These are phyloP conservation scores for Cydia splendana DNA, from an alignment of 1,140 invertebrate genomes.

Conservation along the genomic window DNA sequence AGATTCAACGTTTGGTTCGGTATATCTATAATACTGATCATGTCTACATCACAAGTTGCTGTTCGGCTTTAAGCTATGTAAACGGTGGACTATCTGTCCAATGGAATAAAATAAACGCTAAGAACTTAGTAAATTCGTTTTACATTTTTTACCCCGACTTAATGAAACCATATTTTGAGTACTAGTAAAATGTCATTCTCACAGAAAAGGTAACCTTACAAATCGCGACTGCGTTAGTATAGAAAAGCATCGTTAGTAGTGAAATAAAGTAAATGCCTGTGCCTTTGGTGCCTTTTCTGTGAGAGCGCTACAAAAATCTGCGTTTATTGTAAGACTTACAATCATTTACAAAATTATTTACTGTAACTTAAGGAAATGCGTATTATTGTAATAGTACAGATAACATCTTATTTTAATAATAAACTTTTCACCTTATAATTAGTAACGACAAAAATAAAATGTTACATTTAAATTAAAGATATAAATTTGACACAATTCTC, in stretches of 20 bases:
- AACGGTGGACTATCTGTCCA: background rate
- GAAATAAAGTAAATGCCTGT: no score
- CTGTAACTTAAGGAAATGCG: background rate
- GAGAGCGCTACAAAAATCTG: background rate
- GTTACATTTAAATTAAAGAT: background rate
- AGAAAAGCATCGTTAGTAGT: no score
- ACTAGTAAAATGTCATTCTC: no score
- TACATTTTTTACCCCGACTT: background rate
- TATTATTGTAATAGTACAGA: background rate
- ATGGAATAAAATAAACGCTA: slow-evolving; percentile 11
- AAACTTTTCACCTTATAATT: background rate
- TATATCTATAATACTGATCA: slow-evolving; percentile 52
- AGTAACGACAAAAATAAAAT: background rate
- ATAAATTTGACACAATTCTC: background rate
- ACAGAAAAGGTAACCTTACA: no score
- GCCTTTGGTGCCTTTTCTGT: background rate
- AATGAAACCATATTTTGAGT: background rate
- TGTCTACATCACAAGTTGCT: slow-evolving; percentile 30
- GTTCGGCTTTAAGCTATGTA: background rate
- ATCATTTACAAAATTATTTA: no score
- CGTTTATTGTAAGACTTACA: no score
- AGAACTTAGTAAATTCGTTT: background rate
- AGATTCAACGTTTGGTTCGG: slow-evolving; percentile 52
- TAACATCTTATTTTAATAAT: slow-evolving; percentile 9
- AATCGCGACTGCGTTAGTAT: no score